phyloP scores from a whole-genome alignment of 2,888 invertebrate species.

The Panopea generosa region DNA sequence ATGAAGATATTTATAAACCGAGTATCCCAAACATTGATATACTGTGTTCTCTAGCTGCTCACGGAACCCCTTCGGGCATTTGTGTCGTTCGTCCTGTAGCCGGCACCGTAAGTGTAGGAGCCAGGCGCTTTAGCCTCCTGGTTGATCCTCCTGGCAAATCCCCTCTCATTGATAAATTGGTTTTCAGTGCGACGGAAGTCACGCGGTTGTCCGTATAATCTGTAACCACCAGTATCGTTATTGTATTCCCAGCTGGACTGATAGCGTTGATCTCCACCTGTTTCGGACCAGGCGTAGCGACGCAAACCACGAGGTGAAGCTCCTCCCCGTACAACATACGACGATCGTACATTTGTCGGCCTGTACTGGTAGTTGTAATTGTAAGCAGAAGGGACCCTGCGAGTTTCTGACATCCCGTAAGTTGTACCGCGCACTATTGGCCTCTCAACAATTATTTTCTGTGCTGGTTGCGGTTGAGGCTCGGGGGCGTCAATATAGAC shows the following conservation, averaged over 20 bases:
- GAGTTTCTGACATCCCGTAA: slow-evolving; percentile 40
- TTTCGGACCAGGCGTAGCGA: slow-evolving; percentile 44
- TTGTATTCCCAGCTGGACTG: slow-evolving; percentile 23
- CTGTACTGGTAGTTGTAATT: slow-evolving; percentile 35
- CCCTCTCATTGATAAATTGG: slow-evolving; percentile 64
- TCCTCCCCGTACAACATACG: slow-evolving; percentile 29
- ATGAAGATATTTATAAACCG: too few relatives aligned
- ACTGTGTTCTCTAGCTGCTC: slow-evolving; percentile 44
- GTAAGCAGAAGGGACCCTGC: slow-evolving; percentile 25
- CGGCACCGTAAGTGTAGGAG: slow-evolving; percentile 40
- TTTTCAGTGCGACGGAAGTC: slow-evolving; percentile 56
- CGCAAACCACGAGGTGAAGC: slow-evolving; percentile 31
- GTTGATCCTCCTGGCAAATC: slow-evolving; percentile 49
- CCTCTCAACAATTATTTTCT: slow-evolving; percentile 52
- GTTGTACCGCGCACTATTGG: slow-evolving; percentile 33
- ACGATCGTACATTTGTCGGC: slow-evolving; percentile 15
- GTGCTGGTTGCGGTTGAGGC: slow-evolving; percentile 21
- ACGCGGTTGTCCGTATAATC: slow-evolving; percentile 59
- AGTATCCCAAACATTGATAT: too few relatives aligned
- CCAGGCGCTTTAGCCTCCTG: slow-evolving; percentile 43
- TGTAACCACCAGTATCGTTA: slow-evolving; percentile 26
- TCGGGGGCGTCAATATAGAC: slow-evolving; percentile 44
- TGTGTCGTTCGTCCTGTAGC: slow-evolving; percentile 23
- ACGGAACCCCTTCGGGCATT: slow-evolving; percentile 30
- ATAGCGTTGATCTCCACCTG: slow-evolving; percentile 34